phyloP scores from a whole-genome alignment of 2,113 vertebrate genomes.

The Amia ocellicauda region DNA sequence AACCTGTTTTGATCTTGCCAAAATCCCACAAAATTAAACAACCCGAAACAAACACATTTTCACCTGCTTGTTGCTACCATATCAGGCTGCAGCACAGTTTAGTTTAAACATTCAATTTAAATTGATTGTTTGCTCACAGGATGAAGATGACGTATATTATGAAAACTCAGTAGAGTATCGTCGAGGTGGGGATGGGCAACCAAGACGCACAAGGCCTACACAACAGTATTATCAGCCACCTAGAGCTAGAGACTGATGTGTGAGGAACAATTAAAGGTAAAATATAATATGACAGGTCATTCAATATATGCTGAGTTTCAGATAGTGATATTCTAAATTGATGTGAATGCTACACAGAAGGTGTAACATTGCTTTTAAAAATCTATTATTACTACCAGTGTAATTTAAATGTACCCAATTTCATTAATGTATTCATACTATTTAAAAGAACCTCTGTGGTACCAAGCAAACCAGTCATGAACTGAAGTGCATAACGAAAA shows the following conservation, averaged over 20 bases:
- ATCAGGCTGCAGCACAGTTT: background rate
- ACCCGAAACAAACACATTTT: too few species aligned
- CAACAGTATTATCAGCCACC: conserved; percentile 96
- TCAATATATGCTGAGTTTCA: background rate
- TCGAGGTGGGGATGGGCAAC: conserved; percentile 90
- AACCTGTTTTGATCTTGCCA: too few species aligned
- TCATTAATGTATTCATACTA: too few species aligned
- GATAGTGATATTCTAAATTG: background rate
- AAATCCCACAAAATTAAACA: too few species aligned
- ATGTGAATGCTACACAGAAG: background rate
- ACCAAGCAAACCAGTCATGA: too few species aligned
- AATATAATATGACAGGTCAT: background rate
- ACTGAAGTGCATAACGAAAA: too few species aligned
- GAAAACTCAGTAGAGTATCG: conserved; percentile 90
- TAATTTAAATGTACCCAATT: too few species aligned
- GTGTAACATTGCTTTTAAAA: background rate
- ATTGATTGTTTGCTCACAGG: conserved; percentile 67
- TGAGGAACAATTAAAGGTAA: background rate
- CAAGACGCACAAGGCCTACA: conserved; percentile 84
- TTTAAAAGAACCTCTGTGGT: too few species aligned
- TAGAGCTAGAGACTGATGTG: conserved; percentile 83
- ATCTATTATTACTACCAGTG: too few species aligned
- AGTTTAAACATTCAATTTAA: background rate
- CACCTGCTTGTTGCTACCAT: too few species aligned
- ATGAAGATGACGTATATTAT: conserved; percentile 86